These are phyloP conservation scores for Patiria pectinifera DNA, from an alignment of 53 echinoderm and acorn worm genomes.

Conservation along the genomic window DNA sequence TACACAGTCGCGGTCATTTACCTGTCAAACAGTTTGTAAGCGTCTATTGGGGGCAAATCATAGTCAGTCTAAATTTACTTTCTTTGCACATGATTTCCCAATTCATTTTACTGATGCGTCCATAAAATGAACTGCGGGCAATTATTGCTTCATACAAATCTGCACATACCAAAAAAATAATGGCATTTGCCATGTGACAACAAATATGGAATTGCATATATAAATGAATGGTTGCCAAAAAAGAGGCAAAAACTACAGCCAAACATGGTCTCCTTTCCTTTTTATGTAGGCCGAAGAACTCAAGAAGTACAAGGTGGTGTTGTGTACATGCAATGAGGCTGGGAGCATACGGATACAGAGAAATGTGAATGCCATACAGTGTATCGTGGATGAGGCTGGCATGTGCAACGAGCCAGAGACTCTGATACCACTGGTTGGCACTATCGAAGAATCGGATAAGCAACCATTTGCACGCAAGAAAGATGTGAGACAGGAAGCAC, in stretches of 20 bases:
- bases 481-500: slow-evolving; percentile 55
- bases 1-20: no score
- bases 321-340: slow-evolving; percentile 89
- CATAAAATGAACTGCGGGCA: no score
- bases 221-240: not conserved
- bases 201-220: no score
- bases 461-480: not conserved
- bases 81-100: no score
- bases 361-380: slow-evolving; percentile 81
- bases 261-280: not conserved
- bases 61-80: no score
- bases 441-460: slow-evolving; percentile 25
- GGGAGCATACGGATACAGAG: slow-evolving; percentile 64
- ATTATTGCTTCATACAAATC: no score
- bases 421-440: slow-evolving; percentile 79
- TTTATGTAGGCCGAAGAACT: slow-evolving; percentile 73
- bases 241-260: not conserved
- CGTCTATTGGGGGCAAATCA: no score
- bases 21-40: no score
- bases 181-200: no score
- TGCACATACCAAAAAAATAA: no score
- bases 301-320: slow-evolving; percentile 74
- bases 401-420: slow-evolving; percentile 98
- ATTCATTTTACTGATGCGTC: no score
- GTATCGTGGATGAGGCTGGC: slow-evolving; percentile 96